Evolutionary conservation across 2,888 invertebrate species (phyloP).

Genomic region (Odontothrips loti): DNA sequence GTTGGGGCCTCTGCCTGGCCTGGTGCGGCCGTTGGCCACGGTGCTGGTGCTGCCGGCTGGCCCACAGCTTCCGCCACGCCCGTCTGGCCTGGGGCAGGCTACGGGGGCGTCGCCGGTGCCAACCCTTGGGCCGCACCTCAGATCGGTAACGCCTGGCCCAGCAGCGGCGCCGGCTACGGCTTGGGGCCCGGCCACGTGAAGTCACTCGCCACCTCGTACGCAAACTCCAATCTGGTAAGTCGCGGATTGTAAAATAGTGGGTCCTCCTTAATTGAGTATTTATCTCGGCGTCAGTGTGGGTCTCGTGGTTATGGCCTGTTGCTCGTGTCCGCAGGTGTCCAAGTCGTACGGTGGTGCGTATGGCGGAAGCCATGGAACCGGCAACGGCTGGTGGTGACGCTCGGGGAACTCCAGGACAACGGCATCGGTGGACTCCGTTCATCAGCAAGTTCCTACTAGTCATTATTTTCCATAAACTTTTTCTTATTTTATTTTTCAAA

Average conservation of each 20-base stretch:
- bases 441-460: no score
- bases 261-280: not conserved
- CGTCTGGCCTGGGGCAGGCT: not conserved
- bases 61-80: no score
- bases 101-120: not conserved
- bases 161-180: not conserved
- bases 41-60: not conserved
- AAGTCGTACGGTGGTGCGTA: not conserved
- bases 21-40: not conserved
- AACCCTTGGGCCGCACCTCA: not conserved
- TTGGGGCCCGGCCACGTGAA: not conserved
- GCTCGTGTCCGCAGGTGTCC: not conserved
- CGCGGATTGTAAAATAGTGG: no score
- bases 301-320: not conserved
- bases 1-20: not conserved
- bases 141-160: not conserved
- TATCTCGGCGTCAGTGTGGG: not conserved
- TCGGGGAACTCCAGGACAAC: no score
- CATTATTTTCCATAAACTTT: no score
- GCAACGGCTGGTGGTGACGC: not conserved
- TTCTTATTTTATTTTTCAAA: no score
- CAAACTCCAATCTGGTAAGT: constrained; percentile 9
- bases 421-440: no score
- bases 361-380: not conserved
- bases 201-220: not conserved